A percentile compares a stretch with the other conserved stretches of the same genome.
Evolutionary conservation across 2,113 vertebrate genomes (phyloP).

Genomic region (Crotalus helleri): DNA sequence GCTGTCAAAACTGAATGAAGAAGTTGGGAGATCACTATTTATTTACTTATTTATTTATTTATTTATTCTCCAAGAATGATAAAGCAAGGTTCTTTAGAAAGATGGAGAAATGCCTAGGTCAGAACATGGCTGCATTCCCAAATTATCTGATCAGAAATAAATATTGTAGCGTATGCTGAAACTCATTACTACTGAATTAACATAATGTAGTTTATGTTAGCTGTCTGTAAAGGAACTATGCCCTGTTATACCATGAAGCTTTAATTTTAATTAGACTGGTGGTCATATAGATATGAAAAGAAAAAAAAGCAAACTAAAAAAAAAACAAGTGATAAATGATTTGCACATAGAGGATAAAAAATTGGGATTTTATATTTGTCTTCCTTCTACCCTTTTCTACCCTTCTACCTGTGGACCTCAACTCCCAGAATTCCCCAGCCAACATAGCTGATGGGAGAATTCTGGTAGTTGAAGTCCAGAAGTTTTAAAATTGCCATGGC

Average conservation of each 20-base stretch:
- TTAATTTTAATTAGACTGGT: neutral
- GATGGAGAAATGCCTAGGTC: neutral
- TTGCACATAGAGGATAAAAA: neutral
- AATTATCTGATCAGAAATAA: neutral
- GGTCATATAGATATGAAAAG: neutral
- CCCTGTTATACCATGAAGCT: neutral
- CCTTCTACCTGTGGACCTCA: too few relatives aligned
- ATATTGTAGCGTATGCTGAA: neutral
- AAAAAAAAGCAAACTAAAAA: neutral
- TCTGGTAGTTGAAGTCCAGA: too few relatives aligned
- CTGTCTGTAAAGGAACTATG: neutral
- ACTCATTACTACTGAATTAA: neutral
- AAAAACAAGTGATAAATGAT: neutral
- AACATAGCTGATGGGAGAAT: too few relatives aligned
- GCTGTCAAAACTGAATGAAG: neutral
- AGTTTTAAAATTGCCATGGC: too few relatives aligned
- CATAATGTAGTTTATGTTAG: neutral
- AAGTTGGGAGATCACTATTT: neutral
- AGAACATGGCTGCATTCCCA: neutral
- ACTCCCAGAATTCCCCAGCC: too few relatives aligned
- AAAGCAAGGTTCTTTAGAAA: neutral
- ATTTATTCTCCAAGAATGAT: neutral
- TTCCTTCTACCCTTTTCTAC: neutral
- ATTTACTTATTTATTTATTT: too few relatives aligned
- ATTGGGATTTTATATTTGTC: neutral